phyloP scores from a whole-genome alignment of 2,113 vertebrate species.

The Mesembrinibis cayennensis region DNA sequence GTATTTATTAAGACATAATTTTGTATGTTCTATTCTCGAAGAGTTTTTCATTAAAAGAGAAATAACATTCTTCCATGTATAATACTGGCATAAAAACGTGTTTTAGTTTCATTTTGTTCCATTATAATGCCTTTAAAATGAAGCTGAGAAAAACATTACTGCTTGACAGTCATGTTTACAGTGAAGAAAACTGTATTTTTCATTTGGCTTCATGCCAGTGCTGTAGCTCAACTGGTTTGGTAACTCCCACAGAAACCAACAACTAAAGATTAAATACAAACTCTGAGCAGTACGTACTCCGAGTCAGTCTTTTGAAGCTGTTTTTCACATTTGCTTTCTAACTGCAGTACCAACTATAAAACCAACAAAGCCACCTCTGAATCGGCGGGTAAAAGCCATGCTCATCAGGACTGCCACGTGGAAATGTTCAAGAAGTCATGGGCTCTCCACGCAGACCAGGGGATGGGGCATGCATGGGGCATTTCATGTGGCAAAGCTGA shows the following conservation, averaged over 20 bases:
- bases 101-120: conserved; percentile 62
- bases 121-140: conserved; percentile 52
- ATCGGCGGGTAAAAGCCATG: neutral
- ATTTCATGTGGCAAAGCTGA: neutral
- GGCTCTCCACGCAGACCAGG: neutral
- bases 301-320: neutral
- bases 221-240: conserved; percentile 64
- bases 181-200: conserved; percentile 67
- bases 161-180: conserved; percentile 64
- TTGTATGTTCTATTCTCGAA: neutral
- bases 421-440: neutral
- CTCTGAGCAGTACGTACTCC: neutral
- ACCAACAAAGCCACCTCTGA: neutral
- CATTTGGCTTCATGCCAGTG: conserved; percentile 21
- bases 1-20: neutral
- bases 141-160: conserved; percentile 66
- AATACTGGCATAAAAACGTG: conserved; percentile 47
- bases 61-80: neutral
- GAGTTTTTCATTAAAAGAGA: conserved; percentile 24
- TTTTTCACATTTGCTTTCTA: conserved; percentile 1
- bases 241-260: conserved; percentile 62
- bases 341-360: neutral
- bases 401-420: neutral
- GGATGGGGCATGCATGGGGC: neutral
- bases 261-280: conserved; percentile 44